Percentiles rank a stretch among this genome's conserved stretches.
Conservation (phyloP, 37 sponge, comb jelly and placozoan species). For the Oopsacas minuta region DNA sequence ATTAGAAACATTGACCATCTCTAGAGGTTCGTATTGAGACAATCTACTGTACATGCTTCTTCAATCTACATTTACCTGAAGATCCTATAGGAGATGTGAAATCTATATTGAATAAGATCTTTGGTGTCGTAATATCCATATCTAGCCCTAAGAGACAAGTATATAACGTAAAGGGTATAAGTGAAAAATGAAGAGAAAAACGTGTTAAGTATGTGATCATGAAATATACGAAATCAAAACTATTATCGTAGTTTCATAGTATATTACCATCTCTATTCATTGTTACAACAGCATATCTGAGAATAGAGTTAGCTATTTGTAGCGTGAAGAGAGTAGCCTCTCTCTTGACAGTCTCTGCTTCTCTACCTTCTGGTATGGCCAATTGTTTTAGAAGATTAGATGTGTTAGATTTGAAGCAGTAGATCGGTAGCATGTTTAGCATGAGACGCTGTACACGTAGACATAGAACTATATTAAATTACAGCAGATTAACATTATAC, state of each 20-base stretch:
- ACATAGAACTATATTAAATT: neutral
- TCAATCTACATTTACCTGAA: neutral
- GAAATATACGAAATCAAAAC: too few species aligned
- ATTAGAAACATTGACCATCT: too few species aligned
- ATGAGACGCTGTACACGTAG: constrained; percentile 11
- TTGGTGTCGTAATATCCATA: neutral
- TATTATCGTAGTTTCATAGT: too few species aligned
- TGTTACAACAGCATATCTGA: constrained; percentile 1
- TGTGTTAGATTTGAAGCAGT: neutral
- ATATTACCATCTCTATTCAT: neutral
- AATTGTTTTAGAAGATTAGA: neutral
- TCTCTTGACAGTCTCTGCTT: neutral
- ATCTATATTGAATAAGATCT: neutral
- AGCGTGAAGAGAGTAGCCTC: neutral
- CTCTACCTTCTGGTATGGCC: neutral
- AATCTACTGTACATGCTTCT: too few species aligned
- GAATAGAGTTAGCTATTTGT: constrained; percentile 4
- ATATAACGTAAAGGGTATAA: neutral
- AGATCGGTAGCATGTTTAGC: neutral
- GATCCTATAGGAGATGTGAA: neutral
- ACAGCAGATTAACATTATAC: too few species aligned
- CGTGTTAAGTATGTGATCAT: too few species aligned
- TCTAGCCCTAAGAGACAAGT: neutral
- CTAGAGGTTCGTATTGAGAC: too few species aligned
- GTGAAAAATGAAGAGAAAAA: too few species aligned